Evolutionary conservation across 2,797 vertebrate species (phyloP).

Genomic region (Clarias fuscus): DNA sequence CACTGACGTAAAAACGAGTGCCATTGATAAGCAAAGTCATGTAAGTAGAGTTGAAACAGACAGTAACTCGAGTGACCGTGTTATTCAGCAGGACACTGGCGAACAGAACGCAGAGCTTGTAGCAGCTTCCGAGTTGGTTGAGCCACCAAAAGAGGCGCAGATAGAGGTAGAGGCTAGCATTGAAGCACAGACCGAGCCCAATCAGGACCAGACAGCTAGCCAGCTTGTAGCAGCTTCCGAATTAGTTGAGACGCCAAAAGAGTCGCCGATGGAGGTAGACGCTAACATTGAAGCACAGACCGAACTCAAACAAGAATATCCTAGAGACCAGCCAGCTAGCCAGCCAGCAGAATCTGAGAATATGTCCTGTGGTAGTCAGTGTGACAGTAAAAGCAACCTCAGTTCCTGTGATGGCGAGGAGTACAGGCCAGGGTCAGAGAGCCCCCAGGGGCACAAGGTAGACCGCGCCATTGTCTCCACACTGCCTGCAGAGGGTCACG

Average conservation of each 20-base stretch:
- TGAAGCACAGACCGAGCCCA: constrained; percentile 12
- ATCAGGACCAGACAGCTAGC: not conserved
- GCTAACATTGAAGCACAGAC: not conserved
- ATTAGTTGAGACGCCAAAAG: not conserved
- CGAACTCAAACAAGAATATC: constrained; percentile 11
- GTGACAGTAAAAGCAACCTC: constrained; percentile 24
- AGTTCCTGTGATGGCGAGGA: constrained; percentile 21
- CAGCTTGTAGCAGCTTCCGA: too few relatives aligned
- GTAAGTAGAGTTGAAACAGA: constrained; percentile 9
- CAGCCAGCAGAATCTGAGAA: constrained; percentile 1
- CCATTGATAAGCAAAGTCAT: constrained; percentile 5
- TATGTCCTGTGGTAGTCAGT: not conserved
- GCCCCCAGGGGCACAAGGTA: constrained; percentile 31
- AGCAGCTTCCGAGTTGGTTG: not conserved
- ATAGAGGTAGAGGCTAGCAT: not conserved
- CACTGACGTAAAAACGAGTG: not conserved
- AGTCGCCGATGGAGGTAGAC: not conserved
- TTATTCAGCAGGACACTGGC: constrained; percentile 3
- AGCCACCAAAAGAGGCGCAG: not conserved
- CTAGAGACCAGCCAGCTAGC: not conserved
- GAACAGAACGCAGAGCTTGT: not conserved
- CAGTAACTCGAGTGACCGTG: not conserved
- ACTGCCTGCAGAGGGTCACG: constrained; percentile 23
- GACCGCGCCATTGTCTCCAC: constrained; percentile 36
- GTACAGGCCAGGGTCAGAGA: constrained; percentile 24